These are phyloP conservation scores for Pteronura brasiliensis DNA, from an alignment of 2,113 vertebrate species.

Conservation along the genomic window DNA sequence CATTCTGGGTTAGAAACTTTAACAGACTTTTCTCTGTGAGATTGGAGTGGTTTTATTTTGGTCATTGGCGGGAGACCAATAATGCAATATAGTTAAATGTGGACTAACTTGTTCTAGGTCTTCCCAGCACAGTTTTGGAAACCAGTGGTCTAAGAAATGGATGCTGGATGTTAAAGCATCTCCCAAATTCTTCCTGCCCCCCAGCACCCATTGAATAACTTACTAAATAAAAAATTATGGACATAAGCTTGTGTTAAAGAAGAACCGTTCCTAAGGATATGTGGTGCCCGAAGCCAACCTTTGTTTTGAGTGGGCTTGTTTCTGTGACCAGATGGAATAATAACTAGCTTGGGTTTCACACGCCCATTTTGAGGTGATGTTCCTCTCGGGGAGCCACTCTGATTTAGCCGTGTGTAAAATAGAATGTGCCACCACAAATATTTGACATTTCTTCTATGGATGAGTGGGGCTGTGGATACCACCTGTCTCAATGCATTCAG, in stretches of 20 bases:
- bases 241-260: not conserved
- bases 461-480: not conserved
- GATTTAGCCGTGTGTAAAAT: not conserved
- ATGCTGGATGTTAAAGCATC: not conserved
- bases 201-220: not conserved
- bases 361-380: not conserved
- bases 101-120: not conserved
- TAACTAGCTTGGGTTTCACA: not conserved
- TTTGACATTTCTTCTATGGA: not conserved
- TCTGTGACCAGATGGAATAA: not conserved
- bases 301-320: not conserved
- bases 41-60: not conserved
- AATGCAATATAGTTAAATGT: not conserved
- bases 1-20: slow-evolving; percentile 19
- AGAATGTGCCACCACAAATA: not conserved
- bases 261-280: not conserved
- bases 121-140: not conserved
- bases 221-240: not conserved
- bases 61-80: not conserved
- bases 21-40: not conserved
- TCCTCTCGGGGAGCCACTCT: not conserved
- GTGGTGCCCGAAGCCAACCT: not conserved
- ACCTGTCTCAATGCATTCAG: not conserved
- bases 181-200: not conserved
- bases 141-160: not conserved